Evolutionary conservation across 2,888 invertebrate species (phyloP).

Genomic region (Xestia sexstrigata): DNA sequence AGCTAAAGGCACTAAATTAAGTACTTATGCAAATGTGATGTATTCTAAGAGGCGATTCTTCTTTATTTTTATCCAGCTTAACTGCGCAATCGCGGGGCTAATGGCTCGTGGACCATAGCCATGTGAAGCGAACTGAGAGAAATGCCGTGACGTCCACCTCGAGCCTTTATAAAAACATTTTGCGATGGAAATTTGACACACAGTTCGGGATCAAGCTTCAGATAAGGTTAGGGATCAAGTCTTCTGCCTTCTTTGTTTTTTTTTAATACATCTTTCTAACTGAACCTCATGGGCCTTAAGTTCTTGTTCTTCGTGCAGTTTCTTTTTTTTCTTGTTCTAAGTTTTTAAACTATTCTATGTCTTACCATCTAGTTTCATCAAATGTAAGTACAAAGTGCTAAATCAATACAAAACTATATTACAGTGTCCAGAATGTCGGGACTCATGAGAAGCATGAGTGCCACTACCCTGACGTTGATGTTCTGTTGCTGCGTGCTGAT

Average conservation of each 20-base stretch:
- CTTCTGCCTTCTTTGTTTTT: background rate
- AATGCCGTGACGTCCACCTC: slow-evolving; percentile 82
- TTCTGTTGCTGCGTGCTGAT: slow-evolving; percentile 73
- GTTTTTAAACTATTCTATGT: background rate
- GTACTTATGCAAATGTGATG: slow-evolving; percentile 77
- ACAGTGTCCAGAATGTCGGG: slow-evolving; percentile 57
- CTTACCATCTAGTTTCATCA: background rate
- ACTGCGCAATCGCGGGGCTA: slow-evolving; percentile 77
- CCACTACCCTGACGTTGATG: slow-evolving; percentile 69
- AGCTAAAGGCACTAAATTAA: slow-evolving; percentile 61
- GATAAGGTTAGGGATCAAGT: slow-evolving; percentile 66
- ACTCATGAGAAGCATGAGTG: slow-evolving; percentile 55
- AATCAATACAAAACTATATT: slow-evolving; percentile 21
- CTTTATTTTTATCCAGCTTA: slow-evolving; percentile 79
- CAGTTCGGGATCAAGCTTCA: slow-evolving; percentile 68
- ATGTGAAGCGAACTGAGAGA: slow-evolving; percentile 82
- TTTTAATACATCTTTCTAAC: background rate
- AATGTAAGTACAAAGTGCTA: slow-evolving; percentile 2
- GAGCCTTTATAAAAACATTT: slow-evolving; percentile 82
- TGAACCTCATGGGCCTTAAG: background rate
- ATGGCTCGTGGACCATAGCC: slow-evolving; percentile 82
- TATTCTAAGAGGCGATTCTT: slow-evolving; percentile 71
- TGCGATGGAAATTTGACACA: slow-evolving; percentile 69
- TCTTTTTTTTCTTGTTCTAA: background rate
- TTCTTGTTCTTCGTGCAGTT: no score